Evolutionary conservation across 2,888 invertebrate species (phyloP), one percentile per base, ranked within the genome.

Genomic region (Molorchus minor): DNA sequence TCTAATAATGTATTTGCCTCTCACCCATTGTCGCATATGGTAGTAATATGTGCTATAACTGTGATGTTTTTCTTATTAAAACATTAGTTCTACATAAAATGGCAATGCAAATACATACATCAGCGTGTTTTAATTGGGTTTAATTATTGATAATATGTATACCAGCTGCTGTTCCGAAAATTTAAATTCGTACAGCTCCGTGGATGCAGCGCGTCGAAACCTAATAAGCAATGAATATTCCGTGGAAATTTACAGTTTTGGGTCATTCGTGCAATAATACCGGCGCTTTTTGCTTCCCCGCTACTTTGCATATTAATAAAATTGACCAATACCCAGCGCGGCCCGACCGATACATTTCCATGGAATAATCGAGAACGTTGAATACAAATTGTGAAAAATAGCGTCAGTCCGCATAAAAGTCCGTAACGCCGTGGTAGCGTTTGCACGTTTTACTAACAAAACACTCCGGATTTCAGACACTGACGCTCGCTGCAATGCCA

Each of bases 221-320:
- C 43, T 59, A 55, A 62, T 64, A 66, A 62, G 64, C 69, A 62
- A 66, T 69, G 58, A 64, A 66, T 62, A 64, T 63, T 66, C 65
- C 55, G 44, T 45, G 49, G 53, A 58, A 64, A 61, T 59, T 56
- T 60, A 58, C 45, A 45, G 56, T 40, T 47, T 45, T 44, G 19
- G 45, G 36, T 56, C 51, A 41, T 44, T 54, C 41, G 51, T 30
- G 55, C 56, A 41, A 56, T 63, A 59, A 51, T 40, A 38, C 46
- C 10, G 17, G 30, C 58, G 56, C 62, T 67, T 65, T 58, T 64
- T 59, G 63, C 65, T 64, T 62, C 57, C 63, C 62, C 44, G 46
- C 64, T 65, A 62, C 62, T 69, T 69, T 68, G 65, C 68, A 69
- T 68, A 65, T 68, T 71, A 67, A 71, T 69, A 69, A 70, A 68